Evolutionary conservation across 2,113 vertebrate genomes (phyloP).

Genomic region (Mellivora capensis): DNA sequence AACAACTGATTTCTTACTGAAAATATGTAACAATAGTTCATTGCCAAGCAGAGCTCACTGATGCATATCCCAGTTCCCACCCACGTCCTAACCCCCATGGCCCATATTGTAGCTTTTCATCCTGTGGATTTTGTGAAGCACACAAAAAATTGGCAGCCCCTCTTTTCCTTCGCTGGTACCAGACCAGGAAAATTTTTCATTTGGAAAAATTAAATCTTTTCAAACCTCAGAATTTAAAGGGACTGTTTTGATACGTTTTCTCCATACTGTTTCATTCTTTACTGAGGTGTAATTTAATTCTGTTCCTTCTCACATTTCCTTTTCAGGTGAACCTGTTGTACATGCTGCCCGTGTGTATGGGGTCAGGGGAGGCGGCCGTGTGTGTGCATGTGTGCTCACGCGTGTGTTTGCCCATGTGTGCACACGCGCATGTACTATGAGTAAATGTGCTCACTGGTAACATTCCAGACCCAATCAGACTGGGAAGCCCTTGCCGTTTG

Average conservation of each 20-base stretch:
- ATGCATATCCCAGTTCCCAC: background rate
- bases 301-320: conserved; percentile 52
- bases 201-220: background rate
- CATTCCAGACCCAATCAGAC: conserved; percentile 29
- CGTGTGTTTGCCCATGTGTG: background rate
- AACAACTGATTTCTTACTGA: background rate
- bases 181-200: background rate
- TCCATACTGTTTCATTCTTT: background rate
- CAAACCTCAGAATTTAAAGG: background rate
- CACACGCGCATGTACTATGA: background rate
- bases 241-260: background rate
- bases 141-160: background rate
- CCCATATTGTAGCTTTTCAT: background rate
- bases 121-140: conserved; percentile 54
- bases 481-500: conserved; percentile 62
- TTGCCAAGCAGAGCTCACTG: conserved; percentile 28
- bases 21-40: background rate
- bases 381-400: background rate
- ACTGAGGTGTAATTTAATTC: background rate
- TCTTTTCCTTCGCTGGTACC: background rate
- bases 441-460: background rate
- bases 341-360: background rate
- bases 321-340: background rate
- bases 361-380: rapidly evolving
- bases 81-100: conserved; percentile 24